phyloP scores from a whole-genome alignment of 1,140 invertebrate species.

The Sipha flava region DNA sequence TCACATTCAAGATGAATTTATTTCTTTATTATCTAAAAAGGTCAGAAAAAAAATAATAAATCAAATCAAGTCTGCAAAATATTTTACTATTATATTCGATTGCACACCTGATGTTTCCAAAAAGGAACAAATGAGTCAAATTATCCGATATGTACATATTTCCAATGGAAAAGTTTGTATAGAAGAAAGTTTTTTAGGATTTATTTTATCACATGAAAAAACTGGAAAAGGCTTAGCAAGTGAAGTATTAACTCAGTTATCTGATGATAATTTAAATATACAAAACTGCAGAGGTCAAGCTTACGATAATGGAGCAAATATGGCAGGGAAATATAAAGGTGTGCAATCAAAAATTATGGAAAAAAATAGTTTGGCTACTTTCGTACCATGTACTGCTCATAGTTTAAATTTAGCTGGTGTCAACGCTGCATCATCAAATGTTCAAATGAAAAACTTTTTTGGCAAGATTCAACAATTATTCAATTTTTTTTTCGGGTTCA shows the following conservation, averaged over 20 bases:
- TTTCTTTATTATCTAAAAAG: too few species aligned
- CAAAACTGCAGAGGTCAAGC: not conserved
- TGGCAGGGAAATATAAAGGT: too few species aligned
- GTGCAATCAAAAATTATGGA: too few species aligned
- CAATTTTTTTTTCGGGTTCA: not conserved
- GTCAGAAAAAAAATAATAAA: not conserved
- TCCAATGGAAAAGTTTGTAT: not conserved
- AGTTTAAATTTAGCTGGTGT: not conserved
- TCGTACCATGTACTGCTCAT: too few species aligned
- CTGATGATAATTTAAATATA: too few species aligned
- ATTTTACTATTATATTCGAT: not conserved
- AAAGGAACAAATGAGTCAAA: constrained; percentile 23
- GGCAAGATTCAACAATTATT: too few species aligned
- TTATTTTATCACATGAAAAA: too few species aligned
- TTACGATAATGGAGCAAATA: not conserved
- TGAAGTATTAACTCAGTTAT: not conserved
- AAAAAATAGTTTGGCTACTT: too few species aligned
- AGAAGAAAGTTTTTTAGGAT: too few species aligned
- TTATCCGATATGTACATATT: not conserved
- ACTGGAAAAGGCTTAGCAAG: not conserved
- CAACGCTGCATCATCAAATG: constrained; percentile 32
- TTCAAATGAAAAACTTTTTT: too few species aligned
- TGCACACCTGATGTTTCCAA: constrained; percentile 30
- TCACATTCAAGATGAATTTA: too few species aligned
- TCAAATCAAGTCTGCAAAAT: not conserved